phyloP scores from a whole-genome alignment of 2,797 vertebrate species.

The Sparus aurata region DNA sequence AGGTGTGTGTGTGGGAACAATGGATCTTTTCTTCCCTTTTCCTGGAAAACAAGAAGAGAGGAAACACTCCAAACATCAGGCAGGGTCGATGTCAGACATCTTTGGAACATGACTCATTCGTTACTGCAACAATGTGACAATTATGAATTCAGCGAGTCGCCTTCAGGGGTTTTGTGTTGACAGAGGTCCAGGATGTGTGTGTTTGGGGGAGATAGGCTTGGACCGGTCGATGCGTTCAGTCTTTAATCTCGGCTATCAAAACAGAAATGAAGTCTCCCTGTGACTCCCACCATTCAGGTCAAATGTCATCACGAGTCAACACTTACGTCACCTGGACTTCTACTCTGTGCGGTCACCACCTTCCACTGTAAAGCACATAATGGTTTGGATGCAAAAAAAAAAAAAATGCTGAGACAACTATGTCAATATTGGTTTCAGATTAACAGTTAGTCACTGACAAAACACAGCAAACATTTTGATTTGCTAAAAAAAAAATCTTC shows the following conservation, averaged over 20 bases:
- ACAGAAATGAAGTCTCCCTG: constrained; percentile 32
- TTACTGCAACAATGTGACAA: constrained; percentile 45
- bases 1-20: constrained; percentile 53
- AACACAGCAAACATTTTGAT: no score
- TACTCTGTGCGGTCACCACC: not conserved
- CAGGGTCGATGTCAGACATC: constrained; percentile 28
- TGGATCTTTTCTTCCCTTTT: constrained; percentile 49
- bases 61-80: constrained; percentile 14
- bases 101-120: constrained; percentile 59
- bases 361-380: not conserved
- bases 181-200: constrained; percentile 72
- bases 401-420: not conserved
- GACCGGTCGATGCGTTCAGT: not conserved
- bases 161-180: constrained; percentile 34
- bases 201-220: constrained; percentile 53
- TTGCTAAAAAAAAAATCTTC: no score
- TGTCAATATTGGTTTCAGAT: not conserved
- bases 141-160: constrained; percentile 16
- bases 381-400: not conserved
- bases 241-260: constrained; percentile 31
- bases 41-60: constrained; percentile 32
- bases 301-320: constrained; percentile 27
- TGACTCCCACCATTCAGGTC: constrained; percentile 8
- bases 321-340: not conserved
- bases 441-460: not conserved